Percentiles rank a stretch among this genome's conserved stretches.
Conservation (phyloP, 2,888 invertebrate species). For the Ellobium chinense region DNA sequence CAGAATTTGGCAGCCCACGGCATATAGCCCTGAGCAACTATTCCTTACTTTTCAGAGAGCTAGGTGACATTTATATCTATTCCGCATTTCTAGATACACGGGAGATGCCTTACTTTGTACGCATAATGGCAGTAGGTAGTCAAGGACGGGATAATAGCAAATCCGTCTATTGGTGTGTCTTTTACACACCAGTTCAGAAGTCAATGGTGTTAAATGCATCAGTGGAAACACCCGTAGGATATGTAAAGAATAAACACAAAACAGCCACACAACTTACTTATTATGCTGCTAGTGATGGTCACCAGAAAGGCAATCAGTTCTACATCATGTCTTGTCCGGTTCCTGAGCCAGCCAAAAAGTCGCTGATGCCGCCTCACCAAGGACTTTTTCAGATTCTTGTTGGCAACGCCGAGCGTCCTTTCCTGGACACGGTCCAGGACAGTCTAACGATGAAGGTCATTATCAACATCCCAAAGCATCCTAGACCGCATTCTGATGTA, state of each 20-base stretch:
- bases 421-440: constrained; percentile 5
- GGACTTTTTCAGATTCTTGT: constrained; percentile 13
- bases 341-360: constrained; percentile 13
- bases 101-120: not conserved
- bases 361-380: not conserved
- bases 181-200: no score
- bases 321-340: constrained; percentile 45
- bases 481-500: not conserved
- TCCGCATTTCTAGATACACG: constrained; percentile 34
- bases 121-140: constrained; percentile 26
- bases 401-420: constrained; percentile 7
- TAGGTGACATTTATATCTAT: constrained; percentile 27
- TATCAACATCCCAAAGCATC: not conserved
- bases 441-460: constrained; percentile 13
- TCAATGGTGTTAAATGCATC: no score
- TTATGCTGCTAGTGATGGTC: constrained; percentile 49
- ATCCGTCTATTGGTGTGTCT: constrained; percentile 44
- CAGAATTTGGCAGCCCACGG: not conserved
- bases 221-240: no score
- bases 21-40: constrained; percentile 11
- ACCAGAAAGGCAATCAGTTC: constrained; percentile 21
- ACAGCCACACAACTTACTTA: constrained; percentile 19
- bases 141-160: constrained; percentile 7
- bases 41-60: constrained; percentile 3
- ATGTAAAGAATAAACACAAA: no score